A percentile compares a stretch with the other conserved stretches of the same genome.
These are phyloP conservation scores for Ellobium chinense DNA, from an alignment of 2,888 invertebrate genomes.

Conservation along the genomic window DNA sequence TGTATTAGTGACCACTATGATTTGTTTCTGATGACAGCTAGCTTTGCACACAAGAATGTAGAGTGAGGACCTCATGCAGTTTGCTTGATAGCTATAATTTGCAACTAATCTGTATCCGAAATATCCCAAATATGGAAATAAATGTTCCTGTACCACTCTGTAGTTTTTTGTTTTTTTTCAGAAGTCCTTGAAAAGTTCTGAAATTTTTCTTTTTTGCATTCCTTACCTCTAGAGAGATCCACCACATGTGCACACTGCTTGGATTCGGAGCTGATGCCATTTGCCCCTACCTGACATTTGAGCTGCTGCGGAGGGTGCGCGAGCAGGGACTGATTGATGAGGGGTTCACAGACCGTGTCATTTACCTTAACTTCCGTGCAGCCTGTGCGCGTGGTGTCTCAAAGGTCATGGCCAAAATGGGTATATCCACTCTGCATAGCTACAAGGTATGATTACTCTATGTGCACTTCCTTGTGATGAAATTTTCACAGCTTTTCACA, in stretches of 20 bases:
- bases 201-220: not conserved
- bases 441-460: slow-evolving; percentile 89
- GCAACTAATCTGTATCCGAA: no score
- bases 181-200: no score
- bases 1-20: no score
- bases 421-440: slow-evolving; percentile 98
- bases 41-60: no score
- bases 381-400: slow-evolving; percentile 94
- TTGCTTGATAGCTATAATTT: no score
- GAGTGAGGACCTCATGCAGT: no score
- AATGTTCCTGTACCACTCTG: no score
- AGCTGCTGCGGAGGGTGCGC: slow-evolving; percentile 91
- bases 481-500: no score
- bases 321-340: slow-evolving; percentile 91
- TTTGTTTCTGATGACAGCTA: no score
- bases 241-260: slow-evolving; percentile 96
- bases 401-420: slow-evolving; percentile 99
- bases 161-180: no score
- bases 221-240: slow-evolving; percentile 83
- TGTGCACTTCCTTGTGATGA: no score
- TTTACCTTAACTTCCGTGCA: slow-evolving; percentile 89
- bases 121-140: no score
- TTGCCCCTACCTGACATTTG: slow-evolving; percentile 97
- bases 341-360: slow-evolving; percentile 87
- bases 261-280: slow-evolving; percentile 99